Evolutionary conservation across 2,113 vertebrate species (phyloP).

Genomic region (Brevimyrus niger): DNA sequence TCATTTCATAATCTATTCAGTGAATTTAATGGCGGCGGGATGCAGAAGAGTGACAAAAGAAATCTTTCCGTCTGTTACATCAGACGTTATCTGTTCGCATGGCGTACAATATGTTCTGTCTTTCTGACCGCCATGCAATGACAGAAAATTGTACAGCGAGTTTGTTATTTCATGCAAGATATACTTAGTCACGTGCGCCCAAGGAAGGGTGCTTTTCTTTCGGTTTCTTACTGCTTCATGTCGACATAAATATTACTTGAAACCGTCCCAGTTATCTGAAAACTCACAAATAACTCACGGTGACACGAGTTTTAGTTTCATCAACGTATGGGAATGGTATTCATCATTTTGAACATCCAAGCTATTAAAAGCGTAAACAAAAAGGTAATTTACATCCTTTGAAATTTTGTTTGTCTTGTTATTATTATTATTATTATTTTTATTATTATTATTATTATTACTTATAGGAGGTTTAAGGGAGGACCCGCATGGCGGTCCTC

Average conservation of each 20-base stretch:
- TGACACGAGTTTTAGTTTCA: background rate
- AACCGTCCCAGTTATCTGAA: background rate
- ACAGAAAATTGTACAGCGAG: background rate
- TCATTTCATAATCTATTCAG: background rate
- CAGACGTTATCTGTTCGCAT: background rate
- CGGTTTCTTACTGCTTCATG: background rate
- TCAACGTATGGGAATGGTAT: background rate
- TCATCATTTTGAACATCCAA: background rate
- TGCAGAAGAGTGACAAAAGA: background rate
- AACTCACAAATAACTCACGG: background rate
- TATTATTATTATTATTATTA: background rate
- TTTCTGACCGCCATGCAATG: background rate
- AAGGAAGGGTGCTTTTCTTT: background rate
- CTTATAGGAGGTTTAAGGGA: background rate
- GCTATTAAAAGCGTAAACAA: background rate
- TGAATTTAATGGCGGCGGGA: background rate
- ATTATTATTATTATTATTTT: background rate
- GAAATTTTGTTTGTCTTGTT: background rate
- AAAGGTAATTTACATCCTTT: background rate
- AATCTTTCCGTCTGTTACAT: conserved; percentile 12
- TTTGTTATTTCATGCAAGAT: background rate
- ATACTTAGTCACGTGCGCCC: background rate
- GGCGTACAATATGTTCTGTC: background rate
- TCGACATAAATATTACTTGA: background rate
- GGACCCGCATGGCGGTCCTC: background rate